A percentile compares a stretch with the other conserved stretches of the same genome.
phyloP scores from a whole-genome alignment of 2,797 vertebrate genomes.

The Gymnothorax javanicus region DNA sequence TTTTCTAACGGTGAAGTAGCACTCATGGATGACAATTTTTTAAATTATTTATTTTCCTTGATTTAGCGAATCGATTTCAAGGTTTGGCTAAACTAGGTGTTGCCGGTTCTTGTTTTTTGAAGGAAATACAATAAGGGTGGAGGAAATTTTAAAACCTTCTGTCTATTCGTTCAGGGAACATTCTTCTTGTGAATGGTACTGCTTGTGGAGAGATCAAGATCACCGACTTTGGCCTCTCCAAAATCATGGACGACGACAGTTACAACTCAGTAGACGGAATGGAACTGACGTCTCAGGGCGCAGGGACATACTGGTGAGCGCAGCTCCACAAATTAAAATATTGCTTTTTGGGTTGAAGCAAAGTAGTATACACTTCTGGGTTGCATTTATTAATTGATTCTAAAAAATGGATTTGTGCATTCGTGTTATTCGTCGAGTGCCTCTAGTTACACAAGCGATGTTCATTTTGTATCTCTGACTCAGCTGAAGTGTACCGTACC shows the following conservation, averaged over 20 bases:
- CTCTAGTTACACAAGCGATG: no score
- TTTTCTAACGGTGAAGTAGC: no score
- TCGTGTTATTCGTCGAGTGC: no score
- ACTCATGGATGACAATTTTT: no score
- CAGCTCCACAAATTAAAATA: not conserved
- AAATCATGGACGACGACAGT: constrained; percentile 96
- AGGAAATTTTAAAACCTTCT: not conserved
- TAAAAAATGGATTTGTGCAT: no score
- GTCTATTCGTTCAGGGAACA: constrained; percentile 79
- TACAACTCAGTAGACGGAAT: constrained; percentile 92
- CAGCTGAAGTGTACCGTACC: no score
- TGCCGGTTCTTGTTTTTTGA: not conserved
- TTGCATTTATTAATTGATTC: no score
- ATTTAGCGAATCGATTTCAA: no score
- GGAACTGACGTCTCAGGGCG: constrained; percentile 94
- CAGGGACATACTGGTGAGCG: constrained; percentile 90
- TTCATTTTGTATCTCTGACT: no score
- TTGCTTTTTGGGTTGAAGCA: not conserved
- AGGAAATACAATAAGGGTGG: not conserved
- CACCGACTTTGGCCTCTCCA: constrained; percentile 94
- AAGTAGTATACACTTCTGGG: not conserved
- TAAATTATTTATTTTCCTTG: no score
- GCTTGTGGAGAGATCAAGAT: constrained; percentile 97
- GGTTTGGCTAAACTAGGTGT: no score
- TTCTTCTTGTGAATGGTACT: constrained; percentile 93